These are phyloP conservation scores for Macrotrachela quadricornifera DNA, from an alignment of 1,140 invertebrate genomes.

Conservation along the genomic window DNA sequence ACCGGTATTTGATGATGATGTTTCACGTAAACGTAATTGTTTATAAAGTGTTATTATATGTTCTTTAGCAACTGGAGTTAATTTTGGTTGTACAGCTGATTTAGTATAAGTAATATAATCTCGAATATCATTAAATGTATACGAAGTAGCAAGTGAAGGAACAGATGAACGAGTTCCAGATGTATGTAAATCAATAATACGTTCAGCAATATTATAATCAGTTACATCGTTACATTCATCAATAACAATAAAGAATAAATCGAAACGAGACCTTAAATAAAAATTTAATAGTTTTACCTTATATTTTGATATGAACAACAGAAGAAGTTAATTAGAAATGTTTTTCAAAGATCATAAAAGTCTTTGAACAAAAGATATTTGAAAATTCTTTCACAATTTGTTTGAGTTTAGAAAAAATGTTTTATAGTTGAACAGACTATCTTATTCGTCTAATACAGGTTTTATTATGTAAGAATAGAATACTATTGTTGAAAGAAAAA, in stretches of 20 bases:
- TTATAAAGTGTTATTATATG: conserved; percentile 72
- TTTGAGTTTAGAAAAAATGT: too few relatives aligned
- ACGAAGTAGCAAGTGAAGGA: conserved; percentile 36
- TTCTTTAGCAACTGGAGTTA: conserved; percentile 44
- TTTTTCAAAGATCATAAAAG: too few relatives aligned
- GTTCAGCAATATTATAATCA: conserved; percentile 81
- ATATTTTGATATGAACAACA: too few relatives aligned
- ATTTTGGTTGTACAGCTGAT: conserved; percentile 69
- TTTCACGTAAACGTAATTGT: conserved; percentile 51
- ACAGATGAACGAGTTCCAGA: conserved; percentile 16
- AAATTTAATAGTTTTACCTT: too few relatives aligned
- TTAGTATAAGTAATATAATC: conserved; percentile 86
- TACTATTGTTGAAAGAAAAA: too few relatives aligned
- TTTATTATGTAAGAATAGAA: too few relatives aligned
- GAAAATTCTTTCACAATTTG: too few relatives aligned
- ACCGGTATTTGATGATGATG: conserved; percentile 39
- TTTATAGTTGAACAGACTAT: too few relatives aligned
- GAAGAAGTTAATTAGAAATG: too few relatives aligned
- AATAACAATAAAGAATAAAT: conserved; percentile 90
- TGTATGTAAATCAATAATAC: conserved; percentile 85
- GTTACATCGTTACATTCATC: conserved; percentile 79
- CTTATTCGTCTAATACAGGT: too few relatives aligned
- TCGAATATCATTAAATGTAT: conserved; percentile 62
- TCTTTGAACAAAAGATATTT: too few relatives aligned
- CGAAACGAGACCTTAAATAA: conserved; percentile 54